Conservation (phyloP, 2,888 invertebrate genomes). For the Eupithecia pulchellata region DNA sequence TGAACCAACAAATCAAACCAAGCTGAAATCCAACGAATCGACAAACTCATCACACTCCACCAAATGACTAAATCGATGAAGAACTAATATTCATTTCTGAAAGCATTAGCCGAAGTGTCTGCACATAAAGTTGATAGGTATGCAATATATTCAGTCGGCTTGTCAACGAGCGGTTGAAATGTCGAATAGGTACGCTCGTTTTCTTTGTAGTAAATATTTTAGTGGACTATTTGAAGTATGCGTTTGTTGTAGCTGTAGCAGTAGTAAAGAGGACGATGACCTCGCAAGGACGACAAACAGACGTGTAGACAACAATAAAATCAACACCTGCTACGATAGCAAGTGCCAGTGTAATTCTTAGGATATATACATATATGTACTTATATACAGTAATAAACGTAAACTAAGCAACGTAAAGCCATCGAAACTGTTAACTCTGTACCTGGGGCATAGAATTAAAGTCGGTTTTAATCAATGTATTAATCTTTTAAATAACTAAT, state of each 20-base stretch:
- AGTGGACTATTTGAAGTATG: background rate
- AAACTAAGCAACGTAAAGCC: no score
- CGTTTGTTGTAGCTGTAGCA: background rate
- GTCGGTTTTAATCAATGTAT: no score
- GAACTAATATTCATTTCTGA: slow-evolving; percentile 68
- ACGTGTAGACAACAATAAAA: background rate
- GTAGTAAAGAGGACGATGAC: background rate
- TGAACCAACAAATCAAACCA: slow-evolving; percentile 6
- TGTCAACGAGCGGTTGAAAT: slow-evolving; percentile 74
- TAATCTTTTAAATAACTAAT: no score
- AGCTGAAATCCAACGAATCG: slow-evolving; percentile 13
- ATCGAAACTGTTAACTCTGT: no score
- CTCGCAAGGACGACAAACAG: background rate
- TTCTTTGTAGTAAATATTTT: slow-evolving; percentile 52
- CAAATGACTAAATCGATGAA: slow-evolving; percentile 45
- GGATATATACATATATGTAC: no score
- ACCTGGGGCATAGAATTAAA: no score
- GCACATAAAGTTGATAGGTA: slow-evolving; percentile 83
- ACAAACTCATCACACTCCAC: slow-evolving; percentile 28
- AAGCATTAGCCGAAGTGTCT: slow-evolving; percentile 78
- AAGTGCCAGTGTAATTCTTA: background rate
- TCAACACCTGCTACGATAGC: background rate
- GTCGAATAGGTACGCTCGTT: slow-evolving; percentile 47
- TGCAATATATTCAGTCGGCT: slow-evolving; percentile 73
- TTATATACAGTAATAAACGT: no score